A percentile compares a stretch with the other conserved stretches of the same genome.
Evolutionary conservation across 1,140 invertebrate genomes (phyloP).

Genomic region (Venturia canescens): DNA sequence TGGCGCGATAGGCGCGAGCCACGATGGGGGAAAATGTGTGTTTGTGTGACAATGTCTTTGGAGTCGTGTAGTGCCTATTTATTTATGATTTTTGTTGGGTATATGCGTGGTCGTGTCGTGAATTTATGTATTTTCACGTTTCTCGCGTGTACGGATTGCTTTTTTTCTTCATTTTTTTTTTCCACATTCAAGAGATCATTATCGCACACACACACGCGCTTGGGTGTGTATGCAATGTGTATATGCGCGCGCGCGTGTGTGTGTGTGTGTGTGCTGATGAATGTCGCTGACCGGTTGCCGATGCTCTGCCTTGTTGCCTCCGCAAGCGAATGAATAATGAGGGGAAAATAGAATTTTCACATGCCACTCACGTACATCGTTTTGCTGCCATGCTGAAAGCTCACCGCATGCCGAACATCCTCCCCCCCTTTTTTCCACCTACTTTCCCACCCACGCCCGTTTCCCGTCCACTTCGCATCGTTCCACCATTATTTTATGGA

Average conservation of each 20-base stretch:
- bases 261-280: slow-evolving; percentile 24
- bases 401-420: slow-evolving; percentile 9
- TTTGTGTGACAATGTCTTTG: slow-evolving; percentile 39
- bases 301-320: slow-evolving; percentile 28
- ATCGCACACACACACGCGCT: background rate
- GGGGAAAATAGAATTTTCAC: slow-evolving; percentile 45
- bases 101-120: slow-evolving; percentile 35
- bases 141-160: background rate
- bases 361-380: slow-evolving; percentile 46
- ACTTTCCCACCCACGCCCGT: background rate
- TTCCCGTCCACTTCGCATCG: too few species aligned
- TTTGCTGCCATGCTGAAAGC: slow-evolving; percentile 43
- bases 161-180: slow-evolving; percentile 30
- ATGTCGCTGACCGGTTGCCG: slow-evolving; percentile 30
- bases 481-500: slow-evolving; percentile 33
- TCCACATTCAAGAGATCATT: background rate
- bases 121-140: slow-evolving; percentile 37
- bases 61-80: slow-evolving; percentile 5
- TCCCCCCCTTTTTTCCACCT: background rate
- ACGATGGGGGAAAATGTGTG: slow-evolving; percentile 36
- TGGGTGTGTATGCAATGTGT: too few species aligned
- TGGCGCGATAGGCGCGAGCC: slow-evolving; percentile 11
- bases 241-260: too few species aligned
- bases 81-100: background rate
- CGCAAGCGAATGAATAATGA: slow-evolving; percentile 44